Evolutionary conservation across 1,140 invertebrate genomes (phyloP).

Genomic region (Pectinophora gossypiella): DNA sequence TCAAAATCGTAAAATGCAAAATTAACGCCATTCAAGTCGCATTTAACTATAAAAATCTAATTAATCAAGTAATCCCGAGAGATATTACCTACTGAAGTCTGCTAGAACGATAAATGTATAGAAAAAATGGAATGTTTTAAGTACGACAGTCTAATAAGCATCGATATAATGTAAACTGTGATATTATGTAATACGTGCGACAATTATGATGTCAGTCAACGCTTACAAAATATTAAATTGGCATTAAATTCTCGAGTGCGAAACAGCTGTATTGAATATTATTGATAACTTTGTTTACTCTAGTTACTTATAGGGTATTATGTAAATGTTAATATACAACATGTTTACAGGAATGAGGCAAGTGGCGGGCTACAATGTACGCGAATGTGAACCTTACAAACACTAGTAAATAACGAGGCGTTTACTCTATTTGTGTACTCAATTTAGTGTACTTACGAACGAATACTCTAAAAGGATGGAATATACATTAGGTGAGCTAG

Average conservation of each 20-base stretch:
- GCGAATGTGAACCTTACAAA: constrained; percentile 52
- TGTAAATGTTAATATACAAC: constrained; percentile 56
- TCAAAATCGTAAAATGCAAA: constrained; percentile 48
- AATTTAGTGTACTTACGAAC: constrained; percentile 58
- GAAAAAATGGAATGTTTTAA: constrained; percentile 70
- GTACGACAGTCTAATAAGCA: constrained; percentile 66
- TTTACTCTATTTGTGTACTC: constrained; percentile 58
- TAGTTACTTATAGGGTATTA: too few species aligned
- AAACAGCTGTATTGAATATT: constrained; percentile 36
- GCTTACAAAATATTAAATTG: constrained; percentile 36
- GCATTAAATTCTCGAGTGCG: constrained; percentile 45
- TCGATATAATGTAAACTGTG: constrained; percentile 32
- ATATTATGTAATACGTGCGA: constrained; percentile 23
- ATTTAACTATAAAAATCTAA: constrained; percentile 49
- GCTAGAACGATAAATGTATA: constrained; percentile 48
- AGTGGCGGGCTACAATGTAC: constrained; percentile 44
- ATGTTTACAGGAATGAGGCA: constrained; percentile 59
- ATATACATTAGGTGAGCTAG: constrained; percentile 71
- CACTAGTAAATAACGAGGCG: constrained; percentile 58
- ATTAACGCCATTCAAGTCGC: constrained; percentile 32
- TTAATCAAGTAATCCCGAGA: constrained; percentile 41
- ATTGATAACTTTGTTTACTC: constrained; percentile 37
- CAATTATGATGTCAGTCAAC: constrained; percentile 54
- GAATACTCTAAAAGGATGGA: constrained; percentile 67
- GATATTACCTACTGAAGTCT: constrained; percentile 38